phyloP scores from a whole-genome alignment of 1,140 invertebrate genomes.

The Ips typographus region DNA sequence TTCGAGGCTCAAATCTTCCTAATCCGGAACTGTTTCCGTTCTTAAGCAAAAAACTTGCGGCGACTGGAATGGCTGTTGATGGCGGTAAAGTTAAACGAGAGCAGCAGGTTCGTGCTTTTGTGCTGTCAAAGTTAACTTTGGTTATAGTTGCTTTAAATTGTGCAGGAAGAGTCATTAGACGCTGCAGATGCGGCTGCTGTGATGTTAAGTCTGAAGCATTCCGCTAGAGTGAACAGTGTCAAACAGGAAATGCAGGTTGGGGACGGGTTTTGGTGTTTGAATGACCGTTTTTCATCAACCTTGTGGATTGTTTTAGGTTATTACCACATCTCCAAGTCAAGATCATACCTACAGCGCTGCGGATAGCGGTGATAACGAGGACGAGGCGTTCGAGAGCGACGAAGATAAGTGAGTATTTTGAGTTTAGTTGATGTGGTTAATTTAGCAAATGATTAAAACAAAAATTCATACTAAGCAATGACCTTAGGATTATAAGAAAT shows the following conservation, averaged over 20 bases:
- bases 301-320: constrained; percentile 54
- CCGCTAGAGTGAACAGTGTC: constrained; percentile 53
- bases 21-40: constrained; percentile 79
- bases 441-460: neutral
- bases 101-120: neutral
- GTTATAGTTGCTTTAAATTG: too few relatives aligned
- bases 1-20: constrained; percentile 55
- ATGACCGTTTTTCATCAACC: neutral
- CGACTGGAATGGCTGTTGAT: constrained; percentile 15
- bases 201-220: constrained; percentile 79
- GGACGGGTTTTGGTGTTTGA: neutral
- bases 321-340: constrained; percentile 73
- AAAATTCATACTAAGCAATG: constrained; percentile 17
- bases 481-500: constrained; percentile 26
- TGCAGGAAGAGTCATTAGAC: constrained; percentile 58
- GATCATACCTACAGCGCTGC: constrained; percentile 75
- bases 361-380: constrained; percentile 47
- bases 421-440: neutral
- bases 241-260: constrained; percentile 50
- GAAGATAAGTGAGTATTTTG: constrained; percentile 54
- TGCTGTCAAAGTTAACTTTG: too few relatives aligned
- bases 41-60: constrained; percentile 66
- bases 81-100: constrained; percentile 7
- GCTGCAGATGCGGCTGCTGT: constrained; percentile 81
- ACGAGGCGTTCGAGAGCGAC: constrained; percentile 58